A percentile compares a stretch with the other conserved stretches of the same genome.
Conservation (phyloP, 2,113 vertebrate species). For the Notechis scutatus region DNA sequence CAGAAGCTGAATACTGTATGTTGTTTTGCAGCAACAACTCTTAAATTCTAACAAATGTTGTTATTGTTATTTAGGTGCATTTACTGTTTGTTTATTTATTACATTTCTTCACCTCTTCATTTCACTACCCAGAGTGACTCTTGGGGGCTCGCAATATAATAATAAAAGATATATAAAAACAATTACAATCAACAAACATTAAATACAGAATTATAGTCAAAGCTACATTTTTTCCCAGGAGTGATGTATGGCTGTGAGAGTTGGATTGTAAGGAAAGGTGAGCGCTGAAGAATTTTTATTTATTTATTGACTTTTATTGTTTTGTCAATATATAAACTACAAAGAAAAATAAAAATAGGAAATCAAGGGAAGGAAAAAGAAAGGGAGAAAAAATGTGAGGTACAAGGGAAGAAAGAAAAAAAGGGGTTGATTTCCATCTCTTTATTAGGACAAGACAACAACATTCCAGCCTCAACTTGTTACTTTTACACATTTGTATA, state of each 20-base stretch:
- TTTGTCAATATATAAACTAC: too few species aligned
- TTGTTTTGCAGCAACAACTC: neutral
- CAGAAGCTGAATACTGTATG: neutral
- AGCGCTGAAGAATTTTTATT: neutral
- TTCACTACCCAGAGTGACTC: neutral
- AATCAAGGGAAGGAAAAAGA: too few species aligned
- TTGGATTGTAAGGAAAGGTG: neutral
- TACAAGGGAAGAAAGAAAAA: too few species aligned
- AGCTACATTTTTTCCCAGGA: neutral
- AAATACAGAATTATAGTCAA: neutral
- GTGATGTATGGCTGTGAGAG: neutral
- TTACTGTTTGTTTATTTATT: neutral
- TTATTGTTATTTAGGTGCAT: neutral
- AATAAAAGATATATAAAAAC: neutral
- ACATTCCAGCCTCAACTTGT: too few species aligned
- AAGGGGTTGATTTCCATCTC: too few species aligned
- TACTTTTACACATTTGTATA: too few species aligned
- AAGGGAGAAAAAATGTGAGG: too few species aligned
- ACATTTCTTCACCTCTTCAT: neutral
- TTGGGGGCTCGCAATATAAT: neutral
- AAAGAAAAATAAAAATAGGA: too few species aligned
- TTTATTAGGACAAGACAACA: too few species aligned
- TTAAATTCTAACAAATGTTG: neutral
- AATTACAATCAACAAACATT: neutral
- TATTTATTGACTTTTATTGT: too few species aligned